Base-by-base conservation (phyloP, 2,113 vertebrate species). In the Gymnarchus niloticus region DNA sequence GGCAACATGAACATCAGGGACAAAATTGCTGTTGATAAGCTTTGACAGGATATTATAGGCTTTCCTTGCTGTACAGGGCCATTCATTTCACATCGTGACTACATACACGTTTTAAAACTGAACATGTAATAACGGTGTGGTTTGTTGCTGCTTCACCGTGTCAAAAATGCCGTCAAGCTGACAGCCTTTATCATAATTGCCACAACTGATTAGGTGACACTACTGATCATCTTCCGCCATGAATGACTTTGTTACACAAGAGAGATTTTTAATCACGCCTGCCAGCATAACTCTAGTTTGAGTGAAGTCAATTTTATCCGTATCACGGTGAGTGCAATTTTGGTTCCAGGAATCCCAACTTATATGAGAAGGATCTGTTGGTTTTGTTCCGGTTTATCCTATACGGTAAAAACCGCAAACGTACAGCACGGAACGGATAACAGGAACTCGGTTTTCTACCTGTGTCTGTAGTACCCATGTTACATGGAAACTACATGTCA, bases 381-480 rank as follows among this genome's bases (percentile, higher is more conserved):
- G 14, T 52, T 81, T 33, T 28, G 3, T 81, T 10, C 49, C 33
- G 12, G 12, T n/a, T 82, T 25, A 21, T 51, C 48, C 28, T 56
- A 54, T 12, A 21, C 51, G 7, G 56, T 6, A 54, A 81, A 81
- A 82, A 12, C 9, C 37, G 17, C 33, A 21, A 48, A 19, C 8
- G 3, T 19, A 8, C 44, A 46, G 21, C 41, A 33, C 37, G 9
- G 28, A 33, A 21, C 2, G n/a, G 57, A 48, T 46, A 9, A 41
- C 52, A 12, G 28, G 23, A 59, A 44, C 83, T 23, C 0, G 10
- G 25, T 86, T 69, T 69, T 65, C 54, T 82, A 54, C 65, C 8
- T 57, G 80, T 73, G 69, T 33, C 81, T 86, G 49, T 86, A 41
- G 33, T 86, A 83, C 56, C 61, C 51, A n/a, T 44, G 48, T 17